Evolutionary conservation across 1,140 invertebrate species (phyloP), one percentile per base, ranked within the genome.

Genomic region (Drosophila nebulosa): DNA sequence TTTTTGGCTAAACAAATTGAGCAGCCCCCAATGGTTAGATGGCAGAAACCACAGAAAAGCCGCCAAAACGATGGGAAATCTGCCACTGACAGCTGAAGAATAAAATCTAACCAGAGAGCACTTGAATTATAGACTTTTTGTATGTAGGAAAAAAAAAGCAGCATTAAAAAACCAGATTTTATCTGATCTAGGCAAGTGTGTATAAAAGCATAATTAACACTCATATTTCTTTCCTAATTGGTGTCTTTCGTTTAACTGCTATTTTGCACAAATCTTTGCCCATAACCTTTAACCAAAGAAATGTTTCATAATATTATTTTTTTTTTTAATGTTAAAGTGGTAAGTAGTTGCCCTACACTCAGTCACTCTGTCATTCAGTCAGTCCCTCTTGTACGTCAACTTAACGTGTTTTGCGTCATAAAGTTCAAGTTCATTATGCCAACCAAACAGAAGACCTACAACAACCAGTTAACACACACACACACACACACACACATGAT

Each of bases 361-460:
- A 80, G 65, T 66, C 79, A 73, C 60, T 74, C 10, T 3, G 27
- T n/a, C n/a, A n/a, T n/a, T n/a, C n/a, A n/a, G n/a, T n/a, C n/a
- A 30, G 30, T 32, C 30, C 30, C 30, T 32, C 64, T 35, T 51
- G 51, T 36, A 71, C 68, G 68, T 71, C 69, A 72, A 77, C 77
- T 85, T 86, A 80, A 86, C 80, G 65, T 80, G 73, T 71, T 85
- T 85, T 86, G 83, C 83, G 81, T 85, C 81, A 85, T 86, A 85
- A 85, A 85, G 81, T 85, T 85, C 81, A 85, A 85, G 81, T 85
- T 85, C 81, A 85, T 85, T 85, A 86, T 86, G 80, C 53, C 65
- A 74, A 50, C 66, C 46, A 55, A 70, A 52, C 74, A 58, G 56
- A 67, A 64, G 58, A 70, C 55, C 39, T 53, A 61, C 35, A 53